A percentile compares a stretch with the other conserved stretches of the same genome.
phyloP scores from a whole-genome alignment of 2,113 vertebrate species.

The Cephalopterus ornatus region DNA sequence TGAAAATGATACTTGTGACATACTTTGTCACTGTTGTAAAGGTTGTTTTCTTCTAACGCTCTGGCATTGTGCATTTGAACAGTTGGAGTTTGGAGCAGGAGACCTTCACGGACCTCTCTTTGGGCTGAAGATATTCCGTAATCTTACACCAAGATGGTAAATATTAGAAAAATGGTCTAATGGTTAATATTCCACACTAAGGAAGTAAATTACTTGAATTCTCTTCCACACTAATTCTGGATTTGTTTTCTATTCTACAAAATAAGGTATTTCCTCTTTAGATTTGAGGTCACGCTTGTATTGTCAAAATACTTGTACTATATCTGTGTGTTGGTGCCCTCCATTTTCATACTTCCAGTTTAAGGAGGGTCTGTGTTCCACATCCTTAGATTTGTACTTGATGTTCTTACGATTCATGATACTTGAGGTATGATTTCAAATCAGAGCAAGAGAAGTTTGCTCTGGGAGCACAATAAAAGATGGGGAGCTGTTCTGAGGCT shows the following conservation, averaged over 20 bases:
- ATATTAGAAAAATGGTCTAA: background rate
- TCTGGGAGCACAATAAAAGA: background rate
- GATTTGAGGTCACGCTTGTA: background rate
- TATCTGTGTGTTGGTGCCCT: background rate
- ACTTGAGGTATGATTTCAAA: background rate
- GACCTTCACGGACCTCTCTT: conserved; percentile 91
- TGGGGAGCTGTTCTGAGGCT: background rate
- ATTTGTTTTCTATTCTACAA: background rate
- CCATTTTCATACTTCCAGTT: background rate
- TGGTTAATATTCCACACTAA: background rate
- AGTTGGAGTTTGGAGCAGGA: conserved; percentile 95
- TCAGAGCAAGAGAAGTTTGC: background rate
- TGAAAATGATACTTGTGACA: background rate
- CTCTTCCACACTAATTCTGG: background rate
- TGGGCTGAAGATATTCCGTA: conserved; percentile 94
- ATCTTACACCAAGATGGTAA: conserved; percentile 92
- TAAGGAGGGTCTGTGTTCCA: background rate
- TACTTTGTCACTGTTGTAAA: background rate
- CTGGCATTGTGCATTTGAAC: conserved; percentile 2
- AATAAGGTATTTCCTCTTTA: background rate
- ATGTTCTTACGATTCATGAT: background rate
- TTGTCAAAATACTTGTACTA: background rate
- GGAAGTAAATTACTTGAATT: background rate
- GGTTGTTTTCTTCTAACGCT: background rate
- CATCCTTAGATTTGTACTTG: background rate